phyloP scores from a whole-genome alignment of 53 echinoderm and acorn worm genomes.

The Antedon mediterranea region DNA sequence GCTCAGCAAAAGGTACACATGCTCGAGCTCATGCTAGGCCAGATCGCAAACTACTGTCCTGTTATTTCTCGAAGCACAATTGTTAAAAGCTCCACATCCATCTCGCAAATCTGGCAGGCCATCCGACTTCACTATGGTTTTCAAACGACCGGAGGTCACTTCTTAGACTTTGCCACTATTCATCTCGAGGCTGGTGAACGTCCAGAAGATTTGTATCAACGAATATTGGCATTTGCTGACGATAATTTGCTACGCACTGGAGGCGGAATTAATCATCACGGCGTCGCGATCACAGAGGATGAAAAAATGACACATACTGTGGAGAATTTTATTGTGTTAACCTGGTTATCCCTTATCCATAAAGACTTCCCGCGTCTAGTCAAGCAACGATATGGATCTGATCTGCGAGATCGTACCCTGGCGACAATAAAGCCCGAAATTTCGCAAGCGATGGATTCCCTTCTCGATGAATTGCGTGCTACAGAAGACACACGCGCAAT shows the following conservation, averaged over 20 bases:
- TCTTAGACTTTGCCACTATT: conserved; percentile 13
- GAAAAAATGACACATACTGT: not conserved
- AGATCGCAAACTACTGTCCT: conserved; percentile 15
- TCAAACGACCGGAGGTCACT: conserved; percentile 14
- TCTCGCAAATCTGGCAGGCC: conserved; percentile 15
- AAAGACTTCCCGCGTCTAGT: conserved; percentile 2
- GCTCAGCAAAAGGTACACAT: conserved; percentile 11
- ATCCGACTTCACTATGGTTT: conserved; percentile 17
- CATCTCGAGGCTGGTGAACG: conserved; percentile 2
- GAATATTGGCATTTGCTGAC: conserved; percentile 10
- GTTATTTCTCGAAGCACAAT: conserved; percentile 11
- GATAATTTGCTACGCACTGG: conserved; percentile 6
- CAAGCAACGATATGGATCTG: no score
- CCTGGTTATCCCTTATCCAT: no score
- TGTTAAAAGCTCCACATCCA: conserved; percentile 1
- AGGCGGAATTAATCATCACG: conserved; percentile 1
- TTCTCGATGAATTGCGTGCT: no score
- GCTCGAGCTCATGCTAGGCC: conserved; percentile 14
- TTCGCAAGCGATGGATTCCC: no score
- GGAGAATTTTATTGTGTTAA: no score
- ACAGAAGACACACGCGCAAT: no score
- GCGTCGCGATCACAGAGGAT: not conserved
- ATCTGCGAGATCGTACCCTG: no score
- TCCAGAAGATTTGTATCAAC: conserved; percentile 21
- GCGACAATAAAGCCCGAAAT: no score